These are phyloP conservation scores for Toxonevra muliebris DNA, from an alignment of 2,888 invertebrate species.

Conservation along the genomic window DNA sequence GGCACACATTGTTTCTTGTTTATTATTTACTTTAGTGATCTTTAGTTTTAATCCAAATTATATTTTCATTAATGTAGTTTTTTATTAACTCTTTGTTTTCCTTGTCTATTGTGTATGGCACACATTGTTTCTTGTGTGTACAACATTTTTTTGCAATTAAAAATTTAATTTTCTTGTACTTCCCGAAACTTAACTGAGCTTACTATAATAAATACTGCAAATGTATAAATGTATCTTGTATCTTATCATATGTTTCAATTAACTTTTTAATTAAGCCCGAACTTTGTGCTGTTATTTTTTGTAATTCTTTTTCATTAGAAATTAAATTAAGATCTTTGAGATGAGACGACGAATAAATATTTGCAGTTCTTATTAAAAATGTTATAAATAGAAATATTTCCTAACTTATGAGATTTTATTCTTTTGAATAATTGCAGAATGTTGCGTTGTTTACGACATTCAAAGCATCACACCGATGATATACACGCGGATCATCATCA, in stretches of 20 bases:
- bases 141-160: constrained; percentile 8
- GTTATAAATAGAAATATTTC: neutral
- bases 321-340: neutral
- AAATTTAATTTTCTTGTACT: constrained; percentile 1
- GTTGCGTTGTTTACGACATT: constrained; percentile 59
- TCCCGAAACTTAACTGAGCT: neutral
- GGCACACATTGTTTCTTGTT: no score
- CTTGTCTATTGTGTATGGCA: no score
- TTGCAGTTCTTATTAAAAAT: constrained; percentile 6
- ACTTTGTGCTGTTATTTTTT: constrained; percentile 13
- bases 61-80: neutral
- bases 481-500: constrained; percentile 64
- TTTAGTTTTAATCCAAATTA: no score
- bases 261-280: constrained; percentile 8
- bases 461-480: constrained; percentile 59
- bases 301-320: neutral
- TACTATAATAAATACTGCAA: neutral
- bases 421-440: constrained; percentile 52
- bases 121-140: neutral
- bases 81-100: neutral
- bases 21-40: no score
- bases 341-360: neutral
- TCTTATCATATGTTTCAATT: constrained; percentile 12
- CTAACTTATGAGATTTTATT: neutral
- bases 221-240: neutral